These are phyloP conservation scores for Megalops cyprinoides DNA, from an alignment of 2,797 vertebrate species.

Conservation along the genomic window DNA sequence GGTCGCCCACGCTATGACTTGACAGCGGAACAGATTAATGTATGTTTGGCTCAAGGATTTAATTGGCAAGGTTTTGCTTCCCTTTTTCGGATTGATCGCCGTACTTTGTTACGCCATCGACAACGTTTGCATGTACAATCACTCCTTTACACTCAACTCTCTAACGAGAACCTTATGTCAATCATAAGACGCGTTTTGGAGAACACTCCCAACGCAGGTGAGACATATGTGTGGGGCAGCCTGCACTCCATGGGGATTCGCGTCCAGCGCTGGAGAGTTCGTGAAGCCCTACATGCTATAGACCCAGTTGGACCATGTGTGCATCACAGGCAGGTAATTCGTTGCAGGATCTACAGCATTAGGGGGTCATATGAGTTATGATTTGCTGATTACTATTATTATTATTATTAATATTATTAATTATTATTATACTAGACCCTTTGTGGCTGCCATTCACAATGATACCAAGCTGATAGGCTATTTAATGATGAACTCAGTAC, in stretches of 20 bases:
- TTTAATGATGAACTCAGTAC: too few species aligned
- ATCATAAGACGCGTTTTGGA: neutral
- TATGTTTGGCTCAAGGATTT: too few species aligned
- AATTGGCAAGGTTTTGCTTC: too few species aligned
- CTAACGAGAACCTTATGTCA: neutral
- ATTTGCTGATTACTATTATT: neutral
- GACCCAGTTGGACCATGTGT: slow-evolving; percentile 37
- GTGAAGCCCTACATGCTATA: slow-evolving; percentile 24
- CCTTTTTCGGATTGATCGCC: too few species aligned
- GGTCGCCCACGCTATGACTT: too few species aligned
- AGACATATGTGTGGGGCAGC: slow-evolving; percentile 27
- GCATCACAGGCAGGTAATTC: slow-evolving; percentile 18
- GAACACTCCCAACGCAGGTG: slow-evolving; percentile 29
- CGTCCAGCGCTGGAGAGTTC: slow-evolving; percentile 25
- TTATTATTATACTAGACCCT: too few species aligned
- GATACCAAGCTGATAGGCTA: too few species aligned
- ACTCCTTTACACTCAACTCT: too few species aligned
- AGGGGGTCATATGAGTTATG: slow-evolving; percentile 27
- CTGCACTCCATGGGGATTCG: neutral
- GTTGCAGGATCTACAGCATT: slow-evolving; percentile 26
- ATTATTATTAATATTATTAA: neutral
- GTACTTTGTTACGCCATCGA: too few species aligned
- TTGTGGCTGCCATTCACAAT: too few species aligned
- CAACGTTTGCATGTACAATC: too few species aligned
- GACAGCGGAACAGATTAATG: too few species aligned